Conservation (phyloP, 2,797 vertebrate genomes). For the Melanotaenia trifasciata region DNA sequence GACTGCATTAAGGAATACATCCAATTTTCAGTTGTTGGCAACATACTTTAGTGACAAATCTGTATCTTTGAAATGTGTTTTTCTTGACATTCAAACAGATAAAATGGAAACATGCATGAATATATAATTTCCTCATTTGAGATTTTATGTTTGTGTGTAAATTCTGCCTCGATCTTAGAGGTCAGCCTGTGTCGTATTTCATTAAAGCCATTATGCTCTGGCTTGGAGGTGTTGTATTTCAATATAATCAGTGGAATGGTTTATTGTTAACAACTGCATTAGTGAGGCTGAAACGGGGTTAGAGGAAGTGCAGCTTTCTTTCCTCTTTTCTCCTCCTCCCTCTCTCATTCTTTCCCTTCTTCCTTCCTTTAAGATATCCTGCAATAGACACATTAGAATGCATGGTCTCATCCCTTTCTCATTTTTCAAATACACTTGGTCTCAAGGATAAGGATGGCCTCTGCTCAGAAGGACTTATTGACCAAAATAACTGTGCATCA, state of each 20-base stretch:
- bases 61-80: slow-evolving; percentile 7
- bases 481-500: slow-evolving; percentile 85
- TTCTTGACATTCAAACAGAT: not conserved
- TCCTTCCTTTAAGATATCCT: slow-evolving; percentile 67
- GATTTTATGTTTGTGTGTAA: slow-evolving; percentile 42
- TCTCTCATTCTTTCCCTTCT: slow-evolving; percentile 28
- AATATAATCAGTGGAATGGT: slow-evolving; percentile 51
- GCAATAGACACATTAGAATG: slow-evolving; percentile 79
- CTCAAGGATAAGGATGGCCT: slow-evolving; percentile 84
- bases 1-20: slow-evolving; percentile 11
- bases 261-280: slow-evolving; percentile 77
- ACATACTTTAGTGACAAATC: slow-evolving; percentile 2
- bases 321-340: slow-evolving; percentile 21
- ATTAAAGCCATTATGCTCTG: slow-evolving; percentile 59
- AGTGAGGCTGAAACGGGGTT: slow-evolving; percentile 64
- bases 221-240: slow-evolving; percentile 60
- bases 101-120: not conserved
- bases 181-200: slow-evolving; percentile 53
- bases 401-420: slow-evolving; percentile 78
- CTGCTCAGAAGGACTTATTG: slow-evolving; percentile 85
- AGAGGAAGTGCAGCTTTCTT: slow-evolving; percentile 62
- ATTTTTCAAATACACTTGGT: slow-evolving; percentile 82
- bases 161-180: slow-evolving; percentile 46
- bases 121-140: slow-evolving; percentile 29
- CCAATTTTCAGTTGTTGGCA: slow-evolving; percentile 17